Evolutionary conservation across 2,888 invertebrate genomes (phyloP).

Genomic region (Platycheirus rosarum): DNA sequence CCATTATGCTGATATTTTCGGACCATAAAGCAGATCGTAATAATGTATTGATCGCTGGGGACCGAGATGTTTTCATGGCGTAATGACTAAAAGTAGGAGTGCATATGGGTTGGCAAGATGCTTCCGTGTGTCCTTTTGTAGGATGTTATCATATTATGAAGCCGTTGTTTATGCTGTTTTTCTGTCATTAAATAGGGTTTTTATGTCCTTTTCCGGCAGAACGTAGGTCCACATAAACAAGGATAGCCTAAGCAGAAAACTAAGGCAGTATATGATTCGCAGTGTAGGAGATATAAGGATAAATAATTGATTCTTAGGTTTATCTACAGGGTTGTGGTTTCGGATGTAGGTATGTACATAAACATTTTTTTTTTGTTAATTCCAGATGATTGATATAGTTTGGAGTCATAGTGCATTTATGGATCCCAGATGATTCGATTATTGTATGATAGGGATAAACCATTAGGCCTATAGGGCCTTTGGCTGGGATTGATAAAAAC

Average conservation of each 20-base stretch:
- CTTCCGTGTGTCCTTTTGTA: slow-evolving; percentile 8
- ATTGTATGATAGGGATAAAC: slow-evolving; percentile 5
- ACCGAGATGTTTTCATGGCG: slow-evolving; percentile 30
- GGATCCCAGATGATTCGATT: slow-evolving; percentile 24
- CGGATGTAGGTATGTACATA: too few species aligned
- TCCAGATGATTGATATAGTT: slow-evolving; percentile 40
- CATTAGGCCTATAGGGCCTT: too few species aligned
- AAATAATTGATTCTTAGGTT: slow-evolving; percentile 46
- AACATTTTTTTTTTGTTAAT: slow-evolving; percentile 6
- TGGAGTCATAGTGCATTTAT: slow-evolving; percentile 18
- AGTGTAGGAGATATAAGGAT: not conserved
- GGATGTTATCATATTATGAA: slow-evolving; percentile 34
- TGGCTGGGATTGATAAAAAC: too few species aligned
- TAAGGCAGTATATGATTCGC: slow-evolving; percentile 26
- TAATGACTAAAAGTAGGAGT: slow-evolving; percentile 7
- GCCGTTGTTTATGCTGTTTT: slow-evolving; percentile 42
- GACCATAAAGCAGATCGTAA: slow-evolving; percentile 60
- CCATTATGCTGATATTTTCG: slow-evolving; percentile 53
- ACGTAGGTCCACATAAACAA: slow-evolving; percentile 27
- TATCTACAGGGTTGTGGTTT: slow-evolving; percentile 31
- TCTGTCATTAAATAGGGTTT: slow-evolving; percentile 32
- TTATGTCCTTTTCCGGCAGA: slow-evolving; percentile 39
- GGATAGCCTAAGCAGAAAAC: slow-evolving; percentile 34
- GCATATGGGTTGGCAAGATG: not conserved
- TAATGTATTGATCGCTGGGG: slow-evolving; percentile 67